Conservation (phyloP, 2,113 vertebrate genomes). For the Pygoscelis antarcticus region DNA sequence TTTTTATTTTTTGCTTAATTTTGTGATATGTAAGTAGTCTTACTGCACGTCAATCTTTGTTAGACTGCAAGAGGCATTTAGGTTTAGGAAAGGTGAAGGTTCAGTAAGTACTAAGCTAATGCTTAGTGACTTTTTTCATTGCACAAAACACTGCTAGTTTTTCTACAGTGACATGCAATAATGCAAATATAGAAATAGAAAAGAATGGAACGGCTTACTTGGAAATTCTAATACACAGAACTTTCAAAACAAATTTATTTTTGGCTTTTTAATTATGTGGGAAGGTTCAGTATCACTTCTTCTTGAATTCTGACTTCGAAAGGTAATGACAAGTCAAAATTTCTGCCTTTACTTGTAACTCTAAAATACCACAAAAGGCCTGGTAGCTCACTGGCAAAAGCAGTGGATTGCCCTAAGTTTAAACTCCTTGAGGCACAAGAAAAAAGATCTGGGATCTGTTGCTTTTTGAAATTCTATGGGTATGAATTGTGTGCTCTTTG, state of each 20-base stretch:
- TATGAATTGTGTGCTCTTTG: background rate
- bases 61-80: background rate
- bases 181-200: background rate
- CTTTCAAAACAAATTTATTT: conserved; percentile 35
- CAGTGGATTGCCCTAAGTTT: background rate
- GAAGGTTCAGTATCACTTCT: conserved; percentile 17
- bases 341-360: background rate
- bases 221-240: conserved; percentile 2
- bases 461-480: background rate
- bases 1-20: conserved; percentile 2
- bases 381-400: background rate
- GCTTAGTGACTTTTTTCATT: background rate
- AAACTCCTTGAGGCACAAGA: background rate
- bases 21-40: background rate
- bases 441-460: background rate
- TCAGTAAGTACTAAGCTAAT: background rate
- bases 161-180: background rate
- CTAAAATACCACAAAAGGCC: background rate
- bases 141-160: background rate
- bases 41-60: background rate
- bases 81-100: background rate
- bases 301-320: conserved; percentile 5
- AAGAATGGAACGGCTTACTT: conserved; percentile 9
- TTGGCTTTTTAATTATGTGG: conserved; percentile 8
- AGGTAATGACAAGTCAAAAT: conserved; percentile 3